Evolutionary conservation across 2,797 vertebrate genomes (phyloP).

Genomic region (Microhierax caerulescens): DNA sequence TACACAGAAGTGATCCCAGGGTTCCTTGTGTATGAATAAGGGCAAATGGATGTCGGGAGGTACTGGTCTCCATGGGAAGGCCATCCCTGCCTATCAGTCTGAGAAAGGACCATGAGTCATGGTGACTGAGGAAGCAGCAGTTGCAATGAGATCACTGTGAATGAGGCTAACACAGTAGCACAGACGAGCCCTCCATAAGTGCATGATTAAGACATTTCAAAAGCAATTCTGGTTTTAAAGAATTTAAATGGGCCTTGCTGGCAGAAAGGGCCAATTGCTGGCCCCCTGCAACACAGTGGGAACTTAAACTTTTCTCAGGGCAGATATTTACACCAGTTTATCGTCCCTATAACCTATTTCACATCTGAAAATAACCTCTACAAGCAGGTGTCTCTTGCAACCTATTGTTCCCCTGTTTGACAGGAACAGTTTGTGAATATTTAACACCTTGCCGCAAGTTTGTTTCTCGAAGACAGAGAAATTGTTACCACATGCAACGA

Average conservation of each 20-base stretch:
- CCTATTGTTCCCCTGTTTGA: background rate
- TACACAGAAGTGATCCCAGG: background rate
- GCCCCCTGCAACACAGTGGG: background rate
- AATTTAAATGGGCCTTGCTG: background rate
- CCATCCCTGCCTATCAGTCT: background rate
- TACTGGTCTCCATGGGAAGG: background rate
- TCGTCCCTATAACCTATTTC: background rate
- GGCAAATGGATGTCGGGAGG: background rate
- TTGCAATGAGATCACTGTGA: background rate
- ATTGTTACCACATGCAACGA: background rate
- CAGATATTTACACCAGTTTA: background rate
- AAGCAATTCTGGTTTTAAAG: background rate
- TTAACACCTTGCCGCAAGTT: background rate
- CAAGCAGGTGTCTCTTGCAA: background rate
- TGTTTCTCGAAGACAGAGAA: background rate
- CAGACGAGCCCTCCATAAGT: background rate
- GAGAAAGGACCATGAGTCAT: background rate
- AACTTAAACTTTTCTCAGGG: background rate
- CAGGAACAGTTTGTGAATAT: background rate
- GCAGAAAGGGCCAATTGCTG: background rate
- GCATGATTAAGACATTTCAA: background rate
- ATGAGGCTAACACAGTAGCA: background rate
- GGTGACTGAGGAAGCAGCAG: background rate
- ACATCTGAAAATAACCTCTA: background rate
- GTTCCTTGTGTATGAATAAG: background rate